These are phyloP conservation scores for Drymonia ruficornis DNA, from an alignment of 2,888 invertebrate species.

Conservation along the genomic window DNA sequence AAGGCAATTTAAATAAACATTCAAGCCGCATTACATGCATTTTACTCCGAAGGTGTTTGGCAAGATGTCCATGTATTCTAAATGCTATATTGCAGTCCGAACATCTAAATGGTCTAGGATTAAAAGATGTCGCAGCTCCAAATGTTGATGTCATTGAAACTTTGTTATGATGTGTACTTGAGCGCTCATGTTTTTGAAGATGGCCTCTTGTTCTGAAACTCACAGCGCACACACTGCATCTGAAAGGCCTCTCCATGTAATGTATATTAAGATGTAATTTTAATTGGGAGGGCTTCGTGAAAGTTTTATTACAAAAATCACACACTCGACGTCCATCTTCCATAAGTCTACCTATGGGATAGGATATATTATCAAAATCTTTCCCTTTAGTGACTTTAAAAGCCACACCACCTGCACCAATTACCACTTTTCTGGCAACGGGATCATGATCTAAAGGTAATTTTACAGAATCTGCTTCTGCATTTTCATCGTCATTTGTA, in stretches of 20 bases:
- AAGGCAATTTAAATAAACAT: conserved; percentile 95
- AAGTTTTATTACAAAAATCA: conserved; percentile 95
- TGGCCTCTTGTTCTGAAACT: conserved; percentile 96
- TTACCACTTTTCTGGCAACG: conserved; percentile 85
- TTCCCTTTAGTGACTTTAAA: conserved; percentile 84
- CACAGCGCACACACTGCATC: conserved; percentile 96
- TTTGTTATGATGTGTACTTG: conserved; percentile 96
- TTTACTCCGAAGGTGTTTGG: conserved; percentile 98
- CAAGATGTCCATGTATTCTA: conserved; percentile 97
- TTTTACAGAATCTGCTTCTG: conserved; percentile 67
- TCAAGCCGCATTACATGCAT: conserved; percentile 98
- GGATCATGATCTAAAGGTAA: conserved; percentile 73
- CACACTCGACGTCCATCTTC: conserved; percentile 92
- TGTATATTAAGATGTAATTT: conserved; percentile 97
- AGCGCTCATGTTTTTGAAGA: conserved; percentile 96
- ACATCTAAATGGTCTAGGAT: conserved; percentile 98
- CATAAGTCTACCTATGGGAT: conserved; percentile 83
- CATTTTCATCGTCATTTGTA: conserved; percentile 55
- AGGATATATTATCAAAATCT: conserved; percentile 74
- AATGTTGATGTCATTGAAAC: conserved; percentile 95
- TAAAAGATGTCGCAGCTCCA: conserved; percentile 93
- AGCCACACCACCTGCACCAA: conserved; percentile 86
- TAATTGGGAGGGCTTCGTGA: conserved; percentile 95
- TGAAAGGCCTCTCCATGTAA: conserved; percentile 96
- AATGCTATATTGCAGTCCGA: conserved; percentile 98